Evolutionary conservation across 2,888 invertebrate genomes (phyloP).

Genomic region (Drosophila kambysellisi): DNA sequence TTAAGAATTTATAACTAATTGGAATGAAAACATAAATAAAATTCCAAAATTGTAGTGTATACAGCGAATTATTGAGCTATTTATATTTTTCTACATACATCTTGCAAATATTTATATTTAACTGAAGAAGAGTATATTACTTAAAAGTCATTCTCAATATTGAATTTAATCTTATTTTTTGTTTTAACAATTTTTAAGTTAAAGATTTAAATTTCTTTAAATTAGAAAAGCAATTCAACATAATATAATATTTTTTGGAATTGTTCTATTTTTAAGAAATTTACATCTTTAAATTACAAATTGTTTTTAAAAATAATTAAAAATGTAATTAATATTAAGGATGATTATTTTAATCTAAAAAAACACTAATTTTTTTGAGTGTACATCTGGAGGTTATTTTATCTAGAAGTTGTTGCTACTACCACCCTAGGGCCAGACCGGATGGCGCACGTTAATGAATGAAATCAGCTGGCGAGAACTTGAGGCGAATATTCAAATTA

Average conservation of each 20-base stretch:
- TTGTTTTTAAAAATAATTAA: no score
- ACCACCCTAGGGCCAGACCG: not conserved
- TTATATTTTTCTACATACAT: not conserved
- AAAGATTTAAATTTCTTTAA: no score
- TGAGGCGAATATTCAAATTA: conserved; percentile 63
- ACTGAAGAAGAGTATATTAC: not conserved
- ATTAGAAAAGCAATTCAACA: no score
- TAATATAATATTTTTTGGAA: not conserved
- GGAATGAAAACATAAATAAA: no score
- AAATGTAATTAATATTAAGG: not conserved
- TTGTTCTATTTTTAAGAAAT: not conserved
- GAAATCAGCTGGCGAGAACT: conserved; percentile 17
- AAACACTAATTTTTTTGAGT: not conserved
- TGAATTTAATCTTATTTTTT: no score
- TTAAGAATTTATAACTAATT: not conserved
- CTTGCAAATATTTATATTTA: not conserved
- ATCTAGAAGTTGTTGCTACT: not conserved
- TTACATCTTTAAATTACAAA: no score
- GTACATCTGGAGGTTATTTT: not conserved
- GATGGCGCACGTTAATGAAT: conserved; percentile 18
- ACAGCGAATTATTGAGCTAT: not conserved
- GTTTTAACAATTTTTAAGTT: no score
- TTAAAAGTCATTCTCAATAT: no score
- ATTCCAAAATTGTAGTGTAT: not conserved
- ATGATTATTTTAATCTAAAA: not conserved